Base-by-base conservation (phyloP, 2,888 invertebrate species). In the Eucriotettix oculatus region DNA sequence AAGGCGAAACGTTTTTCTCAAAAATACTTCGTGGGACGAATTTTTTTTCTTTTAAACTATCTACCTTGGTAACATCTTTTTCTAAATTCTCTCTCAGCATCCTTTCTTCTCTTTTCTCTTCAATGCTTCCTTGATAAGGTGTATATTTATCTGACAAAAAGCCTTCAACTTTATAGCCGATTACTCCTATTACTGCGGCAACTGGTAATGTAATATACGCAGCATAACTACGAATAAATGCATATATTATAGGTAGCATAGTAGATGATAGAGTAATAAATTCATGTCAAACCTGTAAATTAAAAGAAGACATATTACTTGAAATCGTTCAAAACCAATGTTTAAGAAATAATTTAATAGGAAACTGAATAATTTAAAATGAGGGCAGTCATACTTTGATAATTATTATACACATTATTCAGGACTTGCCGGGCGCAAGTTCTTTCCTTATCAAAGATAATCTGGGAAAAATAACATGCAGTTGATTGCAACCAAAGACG, bases 121-220 rank as follows among this genome's bases (percentile, higher is more conserved):
- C 82, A 11, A 87, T 80, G 14, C 88, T 81, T 68, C 83, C 85
- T 85, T 72, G 72, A 63, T 68, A 73, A 1, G 76, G 74, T 17
- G 75, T 74, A 57, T 71, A 69, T 58, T 72, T 71, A 57, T 73
- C 69, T 52, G 73, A 69, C 3, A 74, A 58, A 29, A 68, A 63
- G 57, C 71, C 69, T 75, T 95, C 94, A 64, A 93, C 66, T 68
- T 92, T 86, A 71, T 95, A 95, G 41, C 96, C 96, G 67, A 94
- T 75, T 59, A 88, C 78, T 9, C 94, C 95, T 41, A 94, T 78
- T 0, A 90, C 74, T 0, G 82, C 86, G 0, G 92, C 93, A 64
- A 91, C 77, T 0, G 95, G 95, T 53, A 93, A 73, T 0, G 89
- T 89, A 44, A 93, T 74, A 65, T 84, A 85, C 1, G 89, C 86